Evolutionary conservation across 2,797 vertebrate genomes (phyloP), one percentile per base, ranked within the genome.

Genomic region (Antrozous pallidus): DNA sequence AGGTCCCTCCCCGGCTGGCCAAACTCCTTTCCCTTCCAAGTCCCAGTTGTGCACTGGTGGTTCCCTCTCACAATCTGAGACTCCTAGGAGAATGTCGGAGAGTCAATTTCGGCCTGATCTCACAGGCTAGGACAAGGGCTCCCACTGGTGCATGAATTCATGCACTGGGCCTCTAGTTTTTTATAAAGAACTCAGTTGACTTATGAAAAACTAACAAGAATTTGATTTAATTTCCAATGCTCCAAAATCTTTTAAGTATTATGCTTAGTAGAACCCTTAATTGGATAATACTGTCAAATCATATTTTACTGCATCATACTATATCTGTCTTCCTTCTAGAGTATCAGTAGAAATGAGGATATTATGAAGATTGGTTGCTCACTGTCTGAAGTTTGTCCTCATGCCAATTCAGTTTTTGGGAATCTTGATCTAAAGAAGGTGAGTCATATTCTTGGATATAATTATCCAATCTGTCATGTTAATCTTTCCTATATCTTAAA

Each of bases 391-490:
- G 95, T 95, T 96, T 98, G 97, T 96, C 98, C 97, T 75, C 47
- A 42, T 87, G 97, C 97, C 95, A 97, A 83, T 49, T 93, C 96
- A 85, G 95, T 97, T 96, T 98, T 98, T 97, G 97, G 97, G 93
- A 97, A 94, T 96, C 96, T 94, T 93, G 97, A 97, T 94, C 96
- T 97, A 88, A 96, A 84, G 58, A 98, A 98, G 97, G 98, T 98
- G 95, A 94, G 95, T 26, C 26, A 65, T 88, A 73, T 90, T 90
- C 26, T 88, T 93, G 40, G 45, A 28, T 88, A 45, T 63, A 81
- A 63, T 92, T 47, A 82, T 75, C 78, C 73, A 58, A 24, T 70
- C 11, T 67, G 36, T 79, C 10, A 5, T 93, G 2, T 81, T 81
- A 63, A 69, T 13, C 36, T 93, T 90, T 93, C 13, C 31, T 91